phyloP scores from a whole-genome alignment of 2,113 vertebrate genomes.

The Passer montanus region DNA sequence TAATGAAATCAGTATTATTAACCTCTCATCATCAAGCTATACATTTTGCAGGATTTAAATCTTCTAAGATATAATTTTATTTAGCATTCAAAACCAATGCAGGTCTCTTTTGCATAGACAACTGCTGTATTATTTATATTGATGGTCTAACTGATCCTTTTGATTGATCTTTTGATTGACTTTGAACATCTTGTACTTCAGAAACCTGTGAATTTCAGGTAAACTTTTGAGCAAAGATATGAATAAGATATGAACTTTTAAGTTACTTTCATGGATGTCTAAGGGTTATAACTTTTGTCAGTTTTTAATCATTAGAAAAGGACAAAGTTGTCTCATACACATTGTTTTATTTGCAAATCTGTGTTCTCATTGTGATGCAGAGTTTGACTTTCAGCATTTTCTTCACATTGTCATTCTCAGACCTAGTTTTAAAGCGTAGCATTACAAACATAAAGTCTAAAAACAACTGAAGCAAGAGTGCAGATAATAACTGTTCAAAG shows the following conservation, averaged over 20 bases:
- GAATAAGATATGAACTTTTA: background rate
- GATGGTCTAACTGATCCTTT: background rate
- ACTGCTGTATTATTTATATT: background rate
- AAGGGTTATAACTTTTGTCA: background rate
- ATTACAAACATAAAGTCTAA: background rate
- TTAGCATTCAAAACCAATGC: background rate
- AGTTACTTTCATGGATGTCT: background rate
- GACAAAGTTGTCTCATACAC: background rate
- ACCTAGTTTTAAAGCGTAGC: background rate
- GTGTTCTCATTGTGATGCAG: background rate
- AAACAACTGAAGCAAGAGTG: background rate
- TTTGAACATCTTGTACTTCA: background rate
- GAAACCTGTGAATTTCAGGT: background rate
- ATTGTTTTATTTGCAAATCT: background rate
- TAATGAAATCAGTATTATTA: background rate
- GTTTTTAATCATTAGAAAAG: background rate
- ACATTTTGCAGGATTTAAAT: background rate
- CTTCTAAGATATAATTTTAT: background rate
- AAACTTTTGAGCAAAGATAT: background rate
- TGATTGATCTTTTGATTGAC: background rate
- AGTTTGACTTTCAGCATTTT: background rate
- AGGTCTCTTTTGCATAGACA: background rate
- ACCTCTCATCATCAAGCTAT: background rate
- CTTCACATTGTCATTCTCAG: background rate
- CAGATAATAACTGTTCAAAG: background rate